Percentiles rank a stretch among this genome's conserved stretches.
These are phyloP conservation scores for Eulemur albifrons DNA, from an alignment of 2,797 vertebrate genomes.

Conservation along the genomic window DNA sequence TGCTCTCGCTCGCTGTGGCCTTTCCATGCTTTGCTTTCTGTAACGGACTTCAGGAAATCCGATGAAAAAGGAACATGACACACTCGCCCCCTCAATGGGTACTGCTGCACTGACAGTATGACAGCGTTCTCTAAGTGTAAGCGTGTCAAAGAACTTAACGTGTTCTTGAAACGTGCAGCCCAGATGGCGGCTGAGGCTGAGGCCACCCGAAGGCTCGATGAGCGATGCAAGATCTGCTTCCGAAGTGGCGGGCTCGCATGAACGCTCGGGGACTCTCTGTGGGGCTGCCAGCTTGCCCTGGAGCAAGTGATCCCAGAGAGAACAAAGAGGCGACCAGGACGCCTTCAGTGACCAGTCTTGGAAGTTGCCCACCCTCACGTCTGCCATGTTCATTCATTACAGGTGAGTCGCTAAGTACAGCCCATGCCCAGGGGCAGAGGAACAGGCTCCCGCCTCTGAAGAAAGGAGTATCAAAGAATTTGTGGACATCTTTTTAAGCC, in stretches of 20 bases:
- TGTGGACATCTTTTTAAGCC: neutral
- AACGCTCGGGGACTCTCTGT: accelerated
- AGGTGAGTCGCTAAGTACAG: neutral
- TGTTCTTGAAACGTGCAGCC: neutral
- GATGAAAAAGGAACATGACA: neutral
- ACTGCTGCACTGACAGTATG: neutral
- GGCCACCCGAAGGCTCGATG: neutral
- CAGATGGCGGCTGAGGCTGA: neutral
- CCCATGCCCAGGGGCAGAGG: neutral
- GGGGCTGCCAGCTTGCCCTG: neutral
- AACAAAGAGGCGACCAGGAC: neutral
- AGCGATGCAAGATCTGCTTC: neutral
- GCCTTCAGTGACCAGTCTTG: neutral
- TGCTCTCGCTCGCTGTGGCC: accelerated
- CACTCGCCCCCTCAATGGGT: neutral
- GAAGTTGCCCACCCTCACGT: neutral
- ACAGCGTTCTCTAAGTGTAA: neutral
- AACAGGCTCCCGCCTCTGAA: neutral
- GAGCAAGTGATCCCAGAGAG: neutral
- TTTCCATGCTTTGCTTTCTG: neutral
- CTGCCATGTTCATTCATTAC: neutral
- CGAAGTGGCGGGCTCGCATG: neutral
- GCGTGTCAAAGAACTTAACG: neutral
- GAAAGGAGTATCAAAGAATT: neutral
- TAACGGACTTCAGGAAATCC: neutral